phyloP scores from a whole-genome alignment of 2,888 invertebrate species.

The Cotesia congregata region DNA sequence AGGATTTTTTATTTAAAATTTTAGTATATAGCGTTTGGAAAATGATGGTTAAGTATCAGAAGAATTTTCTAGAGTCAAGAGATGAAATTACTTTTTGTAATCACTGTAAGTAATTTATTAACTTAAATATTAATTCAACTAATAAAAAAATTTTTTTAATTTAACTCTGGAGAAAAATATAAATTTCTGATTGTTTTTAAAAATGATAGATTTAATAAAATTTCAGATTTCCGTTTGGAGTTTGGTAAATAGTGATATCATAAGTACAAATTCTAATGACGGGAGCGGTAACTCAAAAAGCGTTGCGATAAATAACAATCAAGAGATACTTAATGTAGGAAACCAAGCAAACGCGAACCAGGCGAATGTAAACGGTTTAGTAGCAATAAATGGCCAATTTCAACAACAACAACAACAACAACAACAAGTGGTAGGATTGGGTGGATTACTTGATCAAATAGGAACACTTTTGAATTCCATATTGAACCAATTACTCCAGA shows the following conservation, averaged over 20 bases:
- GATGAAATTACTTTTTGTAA: background rate
- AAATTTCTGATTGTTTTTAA: too few species aligned
- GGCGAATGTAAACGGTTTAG: background rate
- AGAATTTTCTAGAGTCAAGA: background rate
- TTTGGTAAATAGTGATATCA: slow-evolving; percentile 39
- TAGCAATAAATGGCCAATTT: background rate
- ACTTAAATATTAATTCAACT: background rate
- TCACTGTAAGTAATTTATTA: background rate
- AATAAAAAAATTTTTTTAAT: background rate
- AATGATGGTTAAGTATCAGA: background rate
- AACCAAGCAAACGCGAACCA: background rate
- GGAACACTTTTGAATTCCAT: background rate
- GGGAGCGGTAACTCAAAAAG: background rate
- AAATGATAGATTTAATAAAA: background rate
- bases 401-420: background rate
- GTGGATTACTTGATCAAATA: background rate
- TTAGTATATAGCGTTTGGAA: background rate
- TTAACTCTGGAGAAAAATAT: too few species aligned
- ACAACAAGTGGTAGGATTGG: background rate
- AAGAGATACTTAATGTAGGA: background rate
- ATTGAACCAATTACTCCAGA: background rate
- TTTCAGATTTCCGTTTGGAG: background rate
- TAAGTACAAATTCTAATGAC: slow-evolving; percentile 22
- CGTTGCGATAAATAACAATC: background rate
- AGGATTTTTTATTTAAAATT: background rate